Evolutionary conservation across 92 coral and sea anemone species (phyloP).

Genomic region (Micromussa lordhowensis): DNA sequence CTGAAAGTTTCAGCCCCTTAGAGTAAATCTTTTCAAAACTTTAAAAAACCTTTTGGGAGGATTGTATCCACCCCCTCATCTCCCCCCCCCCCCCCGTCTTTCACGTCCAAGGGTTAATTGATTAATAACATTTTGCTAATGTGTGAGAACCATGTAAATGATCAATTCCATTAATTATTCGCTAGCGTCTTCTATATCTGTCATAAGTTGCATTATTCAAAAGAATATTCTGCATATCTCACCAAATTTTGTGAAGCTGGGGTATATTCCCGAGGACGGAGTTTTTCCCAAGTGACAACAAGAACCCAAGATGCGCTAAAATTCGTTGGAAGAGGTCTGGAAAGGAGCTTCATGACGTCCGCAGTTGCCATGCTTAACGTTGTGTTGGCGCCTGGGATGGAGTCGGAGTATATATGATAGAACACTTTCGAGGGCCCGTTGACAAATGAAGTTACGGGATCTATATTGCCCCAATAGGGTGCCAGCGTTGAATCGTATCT

Average conservation of each 20-base stretch:
- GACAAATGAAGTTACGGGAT: background rate
- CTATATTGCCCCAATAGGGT: conserved; percentile 8
- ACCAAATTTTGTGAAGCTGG: background rate
- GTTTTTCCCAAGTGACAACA: conserved; percentile 51
- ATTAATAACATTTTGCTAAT: too few relatives aligned
- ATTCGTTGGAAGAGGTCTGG: conserved; percentile 32
- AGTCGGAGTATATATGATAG: conserved; percentile 34
- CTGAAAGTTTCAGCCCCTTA: too few relatives aligned
- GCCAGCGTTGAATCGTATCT: conserved; percentile 33
- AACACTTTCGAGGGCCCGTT: conserved; percentile 26
- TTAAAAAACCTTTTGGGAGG: too few relatives aligned
- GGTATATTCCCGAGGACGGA: background rate
- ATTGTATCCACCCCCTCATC: too few relatives aligned
- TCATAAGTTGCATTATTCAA: too few relatives aligned
- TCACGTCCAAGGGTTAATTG: too few relatives aligned
- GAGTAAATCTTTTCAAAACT: too few relatives aligned
- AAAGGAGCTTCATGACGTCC: conserved; percentile 23
- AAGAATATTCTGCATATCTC: background rate
- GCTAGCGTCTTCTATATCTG: too few relatives aligned
- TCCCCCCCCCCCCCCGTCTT: too few relatives aligned
- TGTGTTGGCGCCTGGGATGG: background rate
- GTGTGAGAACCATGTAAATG: too few relatives aligned
- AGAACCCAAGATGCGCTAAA: conserved; percentile 59
- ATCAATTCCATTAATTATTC: too few relatives aligned
- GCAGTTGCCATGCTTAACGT: conserved; percentile 28